Base-by-base conservation (phyloP, 2,797 vertebrate genomes). In the Pseudomugil gertrudae region DNA sequence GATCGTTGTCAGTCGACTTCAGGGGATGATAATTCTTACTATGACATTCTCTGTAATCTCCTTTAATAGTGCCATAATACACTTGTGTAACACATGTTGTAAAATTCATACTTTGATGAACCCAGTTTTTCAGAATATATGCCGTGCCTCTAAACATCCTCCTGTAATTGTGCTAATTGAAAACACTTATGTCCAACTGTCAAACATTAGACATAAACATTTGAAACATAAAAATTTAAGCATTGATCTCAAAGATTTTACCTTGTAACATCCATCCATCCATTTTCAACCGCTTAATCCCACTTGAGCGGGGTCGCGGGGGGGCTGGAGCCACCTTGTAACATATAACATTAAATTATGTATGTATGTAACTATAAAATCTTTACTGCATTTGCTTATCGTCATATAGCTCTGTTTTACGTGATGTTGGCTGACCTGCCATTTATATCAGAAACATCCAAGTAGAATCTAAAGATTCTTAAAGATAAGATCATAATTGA, bases 401-500 rank as follows among this genome's bases (percentile, higher is more conserved):
- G 48, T 26, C 26, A 17, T 50, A 7, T 24, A 7, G 14, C 26
- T 17, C 3, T 29, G 13, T 52, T 52, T 29, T 8, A 51, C 13
- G 15, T 51, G 38, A 43, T 50, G 26, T 15, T 26, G 5, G 13
- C 48, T 23, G 48, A 51, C 14, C 48, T 26, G 48, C 13, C 1
- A 21, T 8, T 47, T 9, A 17, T 40, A 19, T 2, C 19, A n/a
- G 38, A n/a, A 19, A 9, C 17, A 19, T 5, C 17, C 6, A 43
- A 19, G 38, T 7, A 8, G 14, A 40, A 58, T 43, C 5, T 50
- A 36, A 56, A 2, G 5, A 48, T 64, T 47, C 24, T 63, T 52
- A 60, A 72, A 73, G 13, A 63, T n/a, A n/a, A n/a, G n/a, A n/a
- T n/a, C 29, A 57, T 54, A 51, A 68, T 1, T 35, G 9, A 70